phyloP scores from a whole-genome alignment of 2,113 vertebrate species.

The Dicaeum eximium region DNA sequence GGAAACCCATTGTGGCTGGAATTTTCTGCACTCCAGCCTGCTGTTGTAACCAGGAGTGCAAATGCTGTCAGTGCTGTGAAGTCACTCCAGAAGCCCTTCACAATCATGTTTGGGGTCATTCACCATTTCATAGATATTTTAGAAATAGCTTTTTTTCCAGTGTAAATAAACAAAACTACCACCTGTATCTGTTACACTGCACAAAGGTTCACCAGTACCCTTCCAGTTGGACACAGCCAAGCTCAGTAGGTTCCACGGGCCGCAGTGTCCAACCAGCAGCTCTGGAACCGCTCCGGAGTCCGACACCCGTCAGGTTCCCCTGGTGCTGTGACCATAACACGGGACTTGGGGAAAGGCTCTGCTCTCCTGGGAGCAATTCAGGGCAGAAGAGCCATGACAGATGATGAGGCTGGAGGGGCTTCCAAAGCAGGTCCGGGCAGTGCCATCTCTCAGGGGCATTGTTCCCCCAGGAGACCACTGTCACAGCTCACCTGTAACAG shows the following conservation, averaged over 20 bases:
- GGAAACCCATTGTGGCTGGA: accelerated
- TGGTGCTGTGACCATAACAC: accelerated
- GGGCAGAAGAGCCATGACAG: not conserved
- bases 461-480: not conserved
- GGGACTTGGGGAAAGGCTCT: too few species aligned
- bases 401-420: not conserved
- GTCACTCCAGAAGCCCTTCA: not conserved
- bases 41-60: not conserved
- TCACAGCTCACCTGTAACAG: not conserved
- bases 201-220: not conserved
- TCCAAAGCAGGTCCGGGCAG: accelerated
- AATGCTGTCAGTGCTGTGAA: not conserved
- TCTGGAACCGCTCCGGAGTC: accelerated
- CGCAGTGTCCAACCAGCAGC: not conserved
- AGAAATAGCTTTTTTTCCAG: not conserved
- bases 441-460: accelerated
- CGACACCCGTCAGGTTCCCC: accelerated
- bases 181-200: not conserved
- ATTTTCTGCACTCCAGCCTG: accelerated
- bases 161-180: not conserved
- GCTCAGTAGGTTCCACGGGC: accelerated
- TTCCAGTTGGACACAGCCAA: not conserved
- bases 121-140: not conserved
- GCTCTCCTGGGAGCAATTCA: not conserved
- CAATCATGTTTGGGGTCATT: accelerated